Evolutionary conservation across 92 coral and sea anemone species (phyloP), one percentile per base, ranked within the genome.

Genomic region (Galaxea fascicularis): DNA sequence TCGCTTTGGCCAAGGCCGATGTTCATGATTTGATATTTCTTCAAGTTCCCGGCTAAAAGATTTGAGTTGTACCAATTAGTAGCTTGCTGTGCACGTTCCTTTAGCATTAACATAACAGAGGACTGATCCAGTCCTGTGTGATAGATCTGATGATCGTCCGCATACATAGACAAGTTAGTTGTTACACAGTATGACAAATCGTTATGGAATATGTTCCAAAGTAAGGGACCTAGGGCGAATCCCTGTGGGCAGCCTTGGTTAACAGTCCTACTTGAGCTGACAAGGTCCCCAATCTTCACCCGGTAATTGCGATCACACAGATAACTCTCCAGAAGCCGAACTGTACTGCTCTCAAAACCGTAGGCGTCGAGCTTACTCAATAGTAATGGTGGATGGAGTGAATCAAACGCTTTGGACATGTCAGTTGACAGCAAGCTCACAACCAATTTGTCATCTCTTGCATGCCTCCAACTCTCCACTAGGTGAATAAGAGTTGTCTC

Each of bases 11-110:
- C 29, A 49, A 58, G 62, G 57, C 77, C 60, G 59, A 86, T 79
- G 85, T 79, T 52, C 90, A 87, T 73, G 49, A 69, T 71, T 49
- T 86, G 86, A 71, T 86, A 86, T 73, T 79, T 86, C 67, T 86
- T 86, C 31, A 86, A 44, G 59, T 78, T 79, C 51, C 90, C 90
- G 26, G 73, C 85, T 46, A 86, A 30, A 35, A 86, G 79, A 78
- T 86, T 86, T 57, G 64, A 64, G 21, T 78, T 84, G 73, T 86
- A 86, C 90, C 90, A 86, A 22, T 86, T 63, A 7, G 90, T 86
- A 21, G 85, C 90, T n/a, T 21, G 29, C 16, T 56, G 45, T 0
- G 90, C 90, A 78, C 79, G 78, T 51, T 86, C 79, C 70, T 79
- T 46, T 28, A 84, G 82, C 81, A 27, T 59, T 80, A 80, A 41